Base-by-base conservation (phyloP, 30 jellyfish, hydroid and myxozoan genomes). In the Turritopsis dohrnii region DNA sequence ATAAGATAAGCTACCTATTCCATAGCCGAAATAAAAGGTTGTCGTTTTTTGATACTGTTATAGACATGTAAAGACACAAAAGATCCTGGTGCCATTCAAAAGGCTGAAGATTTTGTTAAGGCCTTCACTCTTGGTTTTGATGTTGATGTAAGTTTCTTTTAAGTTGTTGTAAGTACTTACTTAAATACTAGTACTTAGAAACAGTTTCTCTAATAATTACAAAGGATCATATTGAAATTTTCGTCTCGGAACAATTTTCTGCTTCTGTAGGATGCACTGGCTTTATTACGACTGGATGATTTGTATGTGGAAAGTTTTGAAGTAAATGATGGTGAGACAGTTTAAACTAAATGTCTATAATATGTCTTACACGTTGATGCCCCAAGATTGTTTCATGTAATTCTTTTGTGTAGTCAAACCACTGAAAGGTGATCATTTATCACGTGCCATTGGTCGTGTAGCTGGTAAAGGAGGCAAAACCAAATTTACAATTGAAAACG, bases 391-490 rank as follows among this genome's bases (percentile, higher is more conserved):
- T 18, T 21, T 18, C 0, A 60, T 23, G 21, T 60, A 18, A 18
- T 60, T 60, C 19, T 69, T 69, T 17, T 74, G 29, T 60, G 21
- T 79, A 93, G 99, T 95, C 54, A 95, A 95, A 80, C 96, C 97
- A 8, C 74, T 95, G 66, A 95, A 95, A 85, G 99, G 99, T 18
- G 97, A 95, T 76, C 99, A 95, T 85, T 87, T 95, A n/a, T 95
- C 99, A 75, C 79, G 99, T 76, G 99, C 99, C 1, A 95, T 95
- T 71, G 99, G 99, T 54, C 80, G 99, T 66, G 88, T 95, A 30
- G 99, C 99, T 19, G 99, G 99, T 21, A 86, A 90, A 84, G 96
- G 97, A 26, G 99, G 99, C 65, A 95, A 95, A 88, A 95, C 97
- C 13, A 95, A 90, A 87, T 95, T 86, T 81, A 95, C 99, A 16